Evolutionary conservation across 2,888 invertebrate genomes (phyloP), one percentile per base, ranked within the genome.

Genomic region (Stenichneumon culpator): DNA sequence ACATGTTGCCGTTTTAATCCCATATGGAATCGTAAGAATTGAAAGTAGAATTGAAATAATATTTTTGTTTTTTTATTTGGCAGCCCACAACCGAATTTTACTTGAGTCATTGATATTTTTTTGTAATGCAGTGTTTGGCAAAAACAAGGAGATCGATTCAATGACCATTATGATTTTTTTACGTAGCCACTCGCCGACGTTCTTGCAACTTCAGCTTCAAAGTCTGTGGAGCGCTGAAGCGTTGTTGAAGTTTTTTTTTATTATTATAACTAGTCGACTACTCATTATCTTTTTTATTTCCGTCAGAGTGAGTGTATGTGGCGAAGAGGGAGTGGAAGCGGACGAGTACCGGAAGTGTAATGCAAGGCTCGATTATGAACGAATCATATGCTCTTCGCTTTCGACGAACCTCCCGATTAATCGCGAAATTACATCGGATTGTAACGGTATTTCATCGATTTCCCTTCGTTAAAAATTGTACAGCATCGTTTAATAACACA

Each of bases 281-380:
- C 28, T 60, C 60, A 60, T n/a, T n/a, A n/a, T n/a, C n/a, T n/a
- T 22, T 60, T 25, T 28, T 14, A 11, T 9, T 6, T 36, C 7
- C 11, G 36, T 9, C n/a, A n/a, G 52, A 52, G 52, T 7, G 52
- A 52, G 52, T 4, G 52, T 7, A n/a, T 6, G 52, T 19, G n/a
- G 52, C 22, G 28, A 22, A 60, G 60, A 60, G 28, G 28, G 60
- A 28, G 16, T 60, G 28, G 22, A 3, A 28, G 3, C 63, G 36
- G 52, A 22, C 65, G 65, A 50, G 50, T 52, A 63, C 47, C 32
- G 50, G 52, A 75, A 50, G 75, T 65, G 63, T 3, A 75, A 73
- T 44, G 73, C 44, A 22, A n/a, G n/a, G 7, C 25, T 28, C 25
- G 25, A 28, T 28, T 28, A 28, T 3, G 25, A 28, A 2, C 25